A percentile compares a stretch with the other conserved stretches of the same genome.
Evolutionary conservation across 2,113 vertebrate genomes (phyloP).

Genomic region (Toxostoma redivivum): DNA sequence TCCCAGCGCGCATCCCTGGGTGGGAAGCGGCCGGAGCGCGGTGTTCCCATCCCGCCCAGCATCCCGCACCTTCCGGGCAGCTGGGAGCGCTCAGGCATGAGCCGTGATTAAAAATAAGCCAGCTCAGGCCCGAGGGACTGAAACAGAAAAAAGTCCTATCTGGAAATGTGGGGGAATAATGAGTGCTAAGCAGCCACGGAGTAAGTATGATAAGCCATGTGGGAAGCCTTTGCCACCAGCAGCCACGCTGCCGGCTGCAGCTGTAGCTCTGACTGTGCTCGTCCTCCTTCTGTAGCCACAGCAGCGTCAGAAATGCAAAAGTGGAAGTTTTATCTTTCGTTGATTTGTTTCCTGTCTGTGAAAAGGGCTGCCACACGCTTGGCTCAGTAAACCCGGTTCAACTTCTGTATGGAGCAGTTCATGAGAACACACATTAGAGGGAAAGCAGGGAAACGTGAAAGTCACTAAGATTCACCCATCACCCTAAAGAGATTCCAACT

Average conservation of each 20-base stretch:
- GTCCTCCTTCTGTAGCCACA: neutral
- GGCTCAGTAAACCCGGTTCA: neutral
- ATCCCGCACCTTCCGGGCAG: neutral
- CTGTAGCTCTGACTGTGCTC: neutral
- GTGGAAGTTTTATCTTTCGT: neutral
- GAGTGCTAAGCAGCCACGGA: rapidly evolving
- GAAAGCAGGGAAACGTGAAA: neutral
- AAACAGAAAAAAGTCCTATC: neutral
- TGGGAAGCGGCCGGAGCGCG: neutral
- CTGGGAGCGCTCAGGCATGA: rapidly evolving
- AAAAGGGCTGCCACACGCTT: neutral
- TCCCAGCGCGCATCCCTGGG: neutral
- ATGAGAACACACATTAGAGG: neutral
- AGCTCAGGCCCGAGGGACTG: neutral
- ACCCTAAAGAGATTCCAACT: neutral
- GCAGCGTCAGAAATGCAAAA: neutral
- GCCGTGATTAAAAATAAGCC: neutral
- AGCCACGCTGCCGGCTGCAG: neutral
- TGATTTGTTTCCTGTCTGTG: neutral
- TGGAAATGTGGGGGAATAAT: neutral
- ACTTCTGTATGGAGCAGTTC: neutral
- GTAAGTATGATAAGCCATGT: neutral
- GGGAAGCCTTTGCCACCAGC: neutral
- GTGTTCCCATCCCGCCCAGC: rapidly evolving
- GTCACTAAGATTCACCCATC: neutral